Conservation (phyloP, 2,888 invertebrate species). For the Perdita meconis region DNA sequence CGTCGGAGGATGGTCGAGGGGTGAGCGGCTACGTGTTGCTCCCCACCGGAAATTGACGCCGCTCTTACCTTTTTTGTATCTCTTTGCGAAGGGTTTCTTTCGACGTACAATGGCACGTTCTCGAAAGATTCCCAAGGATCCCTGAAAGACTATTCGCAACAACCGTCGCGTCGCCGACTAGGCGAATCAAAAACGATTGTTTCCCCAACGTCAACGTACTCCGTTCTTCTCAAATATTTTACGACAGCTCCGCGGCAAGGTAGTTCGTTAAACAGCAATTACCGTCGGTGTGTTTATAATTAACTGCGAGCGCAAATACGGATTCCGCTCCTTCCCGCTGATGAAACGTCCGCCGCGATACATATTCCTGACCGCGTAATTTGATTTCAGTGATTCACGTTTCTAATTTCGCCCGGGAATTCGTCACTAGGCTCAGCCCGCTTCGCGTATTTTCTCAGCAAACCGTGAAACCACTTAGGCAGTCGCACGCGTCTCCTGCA, state of each 20-base stretch:
- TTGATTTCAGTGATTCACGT: constrained; percentile 47
- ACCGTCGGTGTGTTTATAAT: constrained; percentile 53
- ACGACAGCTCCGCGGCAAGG: background rate
- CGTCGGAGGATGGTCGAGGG: background rate
- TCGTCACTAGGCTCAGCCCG: constrained; percentile 29
- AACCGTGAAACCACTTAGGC: constrained; percentile 45
- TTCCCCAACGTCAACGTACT: too few relatives aligned
- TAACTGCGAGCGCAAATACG: constrained; percentile 42
- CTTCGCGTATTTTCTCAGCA: constrained; percentile 50
- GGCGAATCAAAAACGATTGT: too few relatives aligned
- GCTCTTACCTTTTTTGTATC: too few relatives aligned
- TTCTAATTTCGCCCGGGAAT: constrained; percentile 42
- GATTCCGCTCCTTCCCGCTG: background rate
- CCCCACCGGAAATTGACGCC: background rate
- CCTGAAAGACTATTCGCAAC: too few relatives aligned
- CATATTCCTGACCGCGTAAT: constrained; percentile 29
- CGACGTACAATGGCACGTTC: too few relatives aligned
- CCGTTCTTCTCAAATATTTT: background rate
- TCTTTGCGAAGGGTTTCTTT: background rate
- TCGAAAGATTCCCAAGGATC: too few relatives aligned
- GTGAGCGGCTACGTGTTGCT: constrained; percentile 25
- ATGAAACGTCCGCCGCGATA: constrained; percentile 17
- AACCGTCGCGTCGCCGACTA: too few relatives aligned
- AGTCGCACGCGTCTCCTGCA: constrained; percentile 14
- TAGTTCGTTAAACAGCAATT: constrained; percentile 49